A percentile compares a stretch with the other conserved stretches of the same genome.
These are phyloP conservation scores for Saxidomus purpurata DNA, from an alignment of 1,140 invertebrate species.

Conservation along the genomic window DNA sequence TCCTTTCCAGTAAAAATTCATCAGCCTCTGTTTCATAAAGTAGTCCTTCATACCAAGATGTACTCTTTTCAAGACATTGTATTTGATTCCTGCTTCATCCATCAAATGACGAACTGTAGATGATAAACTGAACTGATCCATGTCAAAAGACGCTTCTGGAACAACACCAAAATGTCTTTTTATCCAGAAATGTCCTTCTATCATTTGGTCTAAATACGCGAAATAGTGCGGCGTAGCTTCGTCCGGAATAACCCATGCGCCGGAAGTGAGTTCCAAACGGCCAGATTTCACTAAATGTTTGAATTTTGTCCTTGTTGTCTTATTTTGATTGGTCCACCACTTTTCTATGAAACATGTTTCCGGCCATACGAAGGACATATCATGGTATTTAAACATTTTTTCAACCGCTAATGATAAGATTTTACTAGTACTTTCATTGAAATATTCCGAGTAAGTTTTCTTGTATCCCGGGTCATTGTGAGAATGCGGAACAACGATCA, in stretches of 20 bases:
- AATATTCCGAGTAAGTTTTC: neutral
- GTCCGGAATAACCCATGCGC: conserved; percentile 31
- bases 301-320: neutral
- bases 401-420: neutral
- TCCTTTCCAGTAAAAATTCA: neutral
- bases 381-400: neutral
- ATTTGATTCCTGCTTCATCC: neutral
- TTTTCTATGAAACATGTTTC: conserved; percentile 4
- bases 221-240: conserved; percentile 4
- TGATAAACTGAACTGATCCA: conserved; percentile 12
- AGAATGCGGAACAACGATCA: neutral
- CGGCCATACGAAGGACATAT: neutral
- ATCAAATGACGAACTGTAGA: neutral
- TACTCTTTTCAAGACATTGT: neutral
- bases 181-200: neutral
- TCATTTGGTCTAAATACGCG: neutral
- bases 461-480: conserved; percentile 20
- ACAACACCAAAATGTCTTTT: neutral
- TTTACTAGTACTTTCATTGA: neutral
- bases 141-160: neutral
- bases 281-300: conserved; percentile 5
- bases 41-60: neutral
- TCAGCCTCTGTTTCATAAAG: neutral
- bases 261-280: conserved; percentile 9
- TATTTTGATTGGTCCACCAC: neutral